Evolutionary conservation across 2,797 vertebrate genomes (phyloP), one percentile per base, ranked within the genome.

Genomic region (Staurois parvus): DNA sequence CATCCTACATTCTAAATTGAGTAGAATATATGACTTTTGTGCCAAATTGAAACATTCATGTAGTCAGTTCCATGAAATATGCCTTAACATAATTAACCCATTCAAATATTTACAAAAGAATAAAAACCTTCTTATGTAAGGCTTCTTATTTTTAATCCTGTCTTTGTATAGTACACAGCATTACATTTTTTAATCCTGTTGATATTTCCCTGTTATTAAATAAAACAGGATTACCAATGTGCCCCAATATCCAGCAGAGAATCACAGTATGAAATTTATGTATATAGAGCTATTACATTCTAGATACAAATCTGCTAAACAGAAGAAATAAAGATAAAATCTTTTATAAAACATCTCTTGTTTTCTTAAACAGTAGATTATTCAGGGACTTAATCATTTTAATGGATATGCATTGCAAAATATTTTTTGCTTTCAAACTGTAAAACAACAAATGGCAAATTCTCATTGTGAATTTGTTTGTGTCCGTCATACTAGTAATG

Each of bases 401-500:
- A 81, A 81, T 81, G 45, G 66, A 40, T 45, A 66, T 91, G 88
- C 87, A 88, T 83, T 84, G 64, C 77, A 88, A 85, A 32, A 59
- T 90, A 89, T 89, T 88, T 91, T 90, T 52, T 19, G 82, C 78
- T 7, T 42, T 8, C 6, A 88, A 89, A 86, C 88, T 87, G 88
- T 88, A 87, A 88, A 88, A 87, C 88, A 90, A 90, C 3, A 81
- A 81, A 81, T 78, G 76, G 73, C 79, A 32, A 81, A 85, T 76
- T 28, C 42, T 72, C 48, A 75, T 29, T 89, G 88, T 88, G 87
- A 90, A 12, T 72, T 42, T 84, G 85, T 88, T 92, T 88, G 83
- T 87, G 59, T 88, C 89, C 89, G 89, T 83, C 88, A 76, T 90
- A 89, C 89, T 90, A 89, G 80, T 88, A 85, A 79, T 87, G 76